Conservation (phyloP, 2,888 invertebrate genomes). For the Tenodera sinensis region DNA sequence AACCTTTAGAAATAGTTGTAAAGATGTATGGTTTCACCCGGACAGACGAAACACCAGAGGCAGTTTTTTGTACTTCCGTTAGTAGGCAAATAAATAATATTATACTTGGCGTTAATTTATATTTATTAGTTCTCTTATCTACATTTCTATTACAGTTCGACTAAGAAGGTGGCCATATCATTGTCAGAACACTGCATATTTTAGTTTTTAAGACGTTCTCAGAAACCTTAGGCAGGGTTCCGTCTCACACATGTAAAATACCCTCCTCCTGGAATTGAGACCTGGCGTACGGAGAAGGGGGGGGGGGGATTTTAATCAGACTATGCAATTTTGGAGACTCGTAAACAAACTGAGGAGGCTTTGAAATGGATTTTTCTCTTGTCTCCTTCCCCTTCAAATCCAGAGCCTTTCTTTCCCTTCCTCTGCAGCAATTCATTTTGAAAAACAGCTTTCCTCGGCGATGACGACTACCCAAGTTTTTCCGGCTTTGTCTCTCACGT, state of each 20-base stretch:
- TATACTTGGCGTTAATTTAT: no score
- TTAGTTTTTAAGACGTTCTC: background rate
- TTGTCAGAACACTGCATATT: background rate
- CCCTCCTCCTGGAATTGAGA: background rate
- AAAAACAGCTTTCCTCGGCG: background rate
- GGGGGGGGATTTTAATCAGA: slow-evolving; percentile 1
- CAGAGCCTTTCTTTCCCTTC: background rate
- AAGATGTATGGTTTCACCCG: no score
- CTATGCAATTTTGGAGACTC: slow-evolving; percentile 11
- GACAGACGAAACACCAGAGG: no score
- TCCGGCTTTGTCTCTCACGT: background rate
- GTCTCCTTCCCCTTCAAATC: background rate
- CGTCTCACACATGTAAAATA: background rate
- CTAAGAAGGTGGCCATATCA: no score
- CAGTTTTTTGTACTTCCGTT: no score
- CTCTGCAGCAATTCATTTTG: background rate
- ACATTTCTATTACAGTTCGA: no score
- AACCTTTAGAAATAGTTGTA: no score
- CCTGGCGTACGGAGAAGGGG: background rate
- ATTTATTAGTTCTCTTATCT: no score
- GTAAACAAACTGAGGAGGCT: slow-evolving; percentile 13
- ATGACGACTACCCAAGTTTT: background rate
- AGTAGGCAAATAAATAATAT: no score
- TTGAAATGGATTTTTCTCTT: background rate
- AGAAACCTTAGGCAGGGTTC: background rate